A percentile compares a stretch with the other conserved stretches of the same genome.
These are phyloP conservation scores for Erpobdella octoculata DNA, from an alignment of 2,888 invertebrate species.

Conservation along the genomic window DNA sequence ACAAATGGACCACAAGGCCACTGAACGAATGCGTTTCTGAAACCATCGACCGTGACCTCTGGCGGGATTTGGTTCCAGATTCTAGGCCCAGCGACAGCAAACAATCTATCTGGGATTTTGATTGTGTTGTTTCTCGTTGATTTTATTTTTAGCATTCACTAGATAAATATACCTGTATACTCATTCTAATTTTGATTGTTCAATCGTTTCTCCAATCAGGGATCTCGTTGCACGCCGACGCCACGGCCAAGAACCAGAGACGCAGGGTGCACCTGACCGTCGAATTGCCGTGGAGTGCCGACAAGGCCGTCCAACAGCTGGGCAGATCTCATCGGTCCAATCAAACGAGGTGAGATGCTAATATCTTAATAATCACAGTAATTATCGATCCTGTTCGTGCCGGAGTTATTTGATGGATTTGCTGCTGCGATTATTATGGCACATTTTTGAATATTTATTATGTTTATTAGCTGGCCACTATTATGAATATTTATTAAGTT, in stretches of 20 bases:
- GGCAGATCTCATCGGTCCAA: constrained; percentile 51
- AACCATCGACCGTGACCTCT: too few relatives aligned
- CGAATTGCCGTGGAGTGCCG: constrained; percentile 51
- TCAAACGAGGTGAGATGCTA: constrained; percentile 43
- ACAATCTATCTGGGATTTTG: neutral
- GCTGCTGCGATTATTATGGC: neutral
- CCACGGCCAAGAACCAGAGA: constrained; percentile 43
- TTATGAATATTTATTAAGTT: too few relatives aligned
- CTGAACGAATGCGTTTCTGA: too few relatives aligned
- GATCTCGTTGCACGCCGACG: constrained; percentile 50
- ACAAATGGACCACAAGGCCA: too few relatives aligned
- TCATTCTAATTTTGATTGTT: neutral
- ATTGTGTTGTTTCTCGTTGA: too few relatives aligned
- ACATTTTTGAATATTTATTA: too few relatives aligned
- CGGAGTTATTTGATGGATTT: neutral
- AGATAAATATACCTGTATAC: neutral
- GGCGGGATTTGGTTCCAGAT: too few relatives aligned
- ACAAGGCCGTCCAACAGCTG: constrained; percentile 51
- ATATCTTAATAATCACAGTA: neutral
- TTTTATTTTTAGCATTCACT: neutral
- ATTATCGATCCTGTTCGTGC: neutral
- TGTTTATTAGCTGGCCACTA: too few relatives aligned
- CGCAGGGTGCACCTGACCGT: constrained; percentile 48
- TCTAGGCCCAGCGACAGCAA: too few relatives aligned
- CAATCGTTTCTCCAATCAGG: constrained; percentile 39